Conservation (phyloP, 1,140 invertebrate genomes). For the Prorops nasuta region DNA sequence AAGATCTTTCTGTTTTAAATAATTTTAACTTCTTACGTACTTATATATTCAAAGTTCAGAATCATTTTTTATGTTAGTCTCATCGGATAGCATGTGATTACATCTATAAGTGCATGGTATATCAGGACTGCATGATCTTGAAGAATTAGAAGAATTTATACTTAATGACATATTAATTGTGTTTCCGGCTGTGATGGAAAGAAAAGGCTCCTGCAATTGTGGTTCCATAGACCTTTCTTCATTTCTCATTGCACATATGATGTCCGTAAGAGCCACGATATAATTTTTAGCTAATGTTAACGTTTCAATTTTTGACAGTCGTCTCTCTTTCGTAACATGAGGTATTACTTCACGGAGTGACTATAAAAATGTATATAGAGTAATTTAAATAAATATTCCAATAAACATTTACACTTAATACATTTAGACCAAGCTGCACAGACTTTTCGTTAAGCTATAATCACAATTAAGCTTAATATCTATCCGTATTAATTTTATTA, state of each 20-base stretch:
- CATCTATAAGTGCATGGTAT: conserved; percentile 17
- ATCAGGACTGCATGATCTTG: conserved; percentile 33
- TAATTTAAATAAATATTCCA: neutral
- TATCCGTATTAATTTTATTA: too few relatives aligned
- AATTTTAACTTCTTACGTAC: too few relatives aligned
- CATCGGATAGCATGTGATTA: neutral
- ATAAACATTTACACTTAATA: too few relatives aligned
- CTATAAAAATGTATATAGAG: conserved; percentile 57
- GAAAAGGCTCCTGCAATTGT: conserved; percentile 13
- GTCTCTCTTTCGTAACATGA: conserved; percentile 83
- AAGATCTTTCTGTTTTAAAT: too few relatives aligned
- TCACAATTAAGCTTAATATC: too few relatives aligned
- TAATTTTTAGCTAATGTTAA: conserved; percentile 90
- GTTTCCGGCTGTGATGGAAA: conserved; percentile 15
- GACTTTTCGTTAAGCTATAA: too few relatives aligned
- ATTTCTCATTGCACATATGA: conserved; percentile 73
- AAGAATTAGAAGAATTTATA: conserved; percentile 31
- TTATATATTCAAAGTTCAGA: too few relatives aligned
- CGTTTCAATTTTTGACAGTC: conserved; percentile 88
- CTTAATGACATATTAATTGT: conserved; percentile 20
- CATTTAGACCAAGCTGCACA: too few relatives aligned
- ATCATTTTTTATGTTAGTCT: neutral
- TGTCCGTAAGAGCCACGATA: conserved; percentile 88
- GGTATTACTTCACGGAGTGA: conserved; percentile 87
- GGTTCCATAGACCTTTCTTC: conserved; percentile 47